Evolutionary conservation across 2,797 vertebrate genomes (phyloP), one percentile per base, ranked within the genome.

Genomic region (Gadopsis bispinosus): DNA sequence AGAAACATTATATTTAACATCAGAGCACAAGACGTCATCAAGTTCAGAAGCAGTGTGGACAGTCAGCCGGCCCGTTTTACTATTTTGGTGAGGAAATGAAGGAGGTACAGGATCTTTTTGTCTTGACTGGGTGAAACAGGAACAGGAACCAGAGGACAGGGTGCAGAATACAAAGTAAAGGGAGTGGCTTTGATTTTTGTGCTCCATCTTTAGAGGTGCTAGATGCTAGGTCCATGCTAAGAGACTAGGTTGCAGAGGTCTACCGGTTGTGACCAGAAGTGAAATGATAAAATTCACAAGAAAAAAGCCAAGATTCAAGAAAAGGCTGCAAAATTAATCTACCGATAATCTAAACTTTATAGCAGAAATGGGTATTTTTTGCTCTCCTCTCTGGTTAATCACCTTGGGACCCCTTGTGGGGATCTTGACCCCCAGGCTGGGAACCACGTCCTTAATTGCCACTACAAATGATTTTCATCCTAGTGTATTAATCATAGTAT

Each of bases 81-180:
- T 86, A 72, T 87, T 89, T 81, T 73, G 51, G 65, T 73, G 65
- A 75, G 91, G 90, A 92, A 91, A 89, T 85, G 77, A 85, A 87
- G 85, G 88, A 90, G 88, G 86, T 80, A 6, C 72, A 74, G 81
- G 84, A 83, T 90, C 64, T 82, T 41, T 87, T 83, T 84, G 76
- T 85, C 81, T 76, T 81, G 84, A 86, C 75, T 75, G 83, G 81
- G 83, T 22, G 41, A 86, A 83, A 77, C 85, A 81, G 83, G 77
- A 88, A 81, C 84, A 87, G 89, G 84, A 93, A 88, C 64, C 69
- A 69, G 79, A 83, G 81, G 78, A 88, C 66, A 79, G 68, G 90
- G 85, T 77, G 70, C 50, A 83, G 87, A 91, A 89, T 87, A 71
- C 53, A 86, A 79, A 85, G 70, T 80, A 65, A 75, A 84, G 77